Base-by-base conservation (phyloP, 2,888 invertebrate genomes). In the Syrphus vitripennis region DNA sequence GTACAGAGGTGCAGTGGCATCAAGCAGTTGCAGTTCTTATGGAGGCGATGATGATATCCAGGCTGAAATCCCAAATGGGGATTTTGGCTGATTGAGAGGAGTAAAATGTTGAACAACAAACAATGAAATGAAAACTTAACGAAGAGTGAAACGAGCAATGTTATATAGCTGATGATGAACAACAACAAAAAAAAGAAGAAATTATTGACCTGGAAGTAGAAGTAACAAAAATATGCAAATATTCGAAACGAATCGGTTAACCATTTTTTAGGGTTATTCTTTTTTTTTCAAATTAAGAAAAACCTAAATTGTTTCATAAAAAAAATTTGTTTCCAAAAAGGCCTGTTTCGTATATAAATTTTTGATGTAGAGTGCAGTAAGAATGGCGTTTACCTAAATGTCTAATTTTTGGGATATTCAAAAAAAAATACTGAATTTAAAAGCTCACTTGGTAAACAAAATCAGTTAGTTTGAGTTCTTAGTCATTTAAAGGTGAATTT, bases 61-160 rank as follows among this genome's bases (percentile, higher is more conserved):
- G 29, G 48, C 34, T 63, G 48, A 71, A 59, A 19, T 21, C 80
- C 65, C 79, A 71, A 71, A 83, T 71, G 53, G 71, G 74, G 65
- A 70, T 63, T 71, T 75, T 42, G 75, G 70, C 75, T 50, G 74
- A 42, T 53, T 63, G 71, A 34, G 29, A 65, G 3, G 21, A 21
- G 7, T 37, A 31, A n/a, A n/a, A 12, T 59, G 31, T 26, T 37
- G 72, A 48, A 48, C 34, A 24, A 19, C 21, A 72, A 48, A 79
- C 79, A 79, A 79, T 75, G 40, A n/a, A 48, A 79, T 70, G 69
- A 63, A 57, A 79, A 83, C 50, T 75, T 75, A 83, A 67, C 70
- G 79, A 79, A 63, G 55, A 74, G 19, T 83, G 48, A 61, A 72
- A 78, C 65, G 34, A 69, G 53, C 21, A 61, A 50, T 31, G 42